Evolutionary conservation across 2,888 invertebrate genomes (phyloP).

Genomic region (Deroplatys truncata): DNA sequence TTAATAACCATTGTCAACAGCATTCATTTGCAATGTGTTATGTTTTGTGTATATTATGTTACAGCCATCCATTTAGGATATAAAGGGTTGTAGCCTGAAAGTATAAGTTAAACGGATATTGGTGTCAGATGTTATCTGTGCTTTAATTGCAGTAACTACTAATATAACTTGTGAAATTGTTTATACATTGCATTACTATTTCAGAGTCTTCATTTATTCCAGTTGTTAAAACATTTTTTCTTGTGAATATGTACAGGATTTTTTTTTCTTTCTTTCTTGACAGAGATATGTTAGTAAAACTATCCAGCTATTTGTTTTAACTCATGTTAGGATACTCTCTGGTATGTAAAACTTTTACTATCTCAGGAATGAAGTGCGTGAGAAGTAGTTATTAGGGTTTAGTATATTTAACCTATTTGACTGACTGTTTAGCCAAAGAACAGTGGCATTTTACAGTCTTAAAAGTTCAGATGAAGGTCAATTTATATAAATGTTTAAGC

Average conservation of each 20-base stretch:
- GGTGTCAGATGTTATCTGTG: neutral
- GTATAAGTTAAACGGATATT: neutral
- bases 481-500: neutral
- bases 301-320: neutral
- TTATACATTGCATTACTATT: neutral
- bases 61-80: neutral
- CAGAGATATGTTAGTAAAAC: neutral
- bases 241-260: neutral
- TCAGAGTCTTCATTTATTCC: neutral
- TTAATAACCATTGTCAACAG: neutral
- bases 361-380: too few species aligned
- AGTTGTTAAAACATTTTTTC: neutral
- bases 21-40: neutral
- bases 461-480: neutral
- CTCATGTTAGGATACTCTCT: neutral
- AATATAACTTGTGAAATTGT: neutral
- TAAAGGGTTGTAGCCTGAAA: neutral
- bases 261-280: neutral
- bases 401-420: neutral
- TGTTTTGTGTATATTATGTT: neutral
- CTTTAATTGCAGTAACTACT: neutral
- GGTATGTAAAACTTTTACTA: neutral
- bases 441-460: neutral
- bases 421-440: neutral
- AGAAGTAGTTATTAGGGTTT: neutral